phyloP scores from a whole-genome alignment of 2,888 invertebrate genomes.

The Scaptomyza parva region DNA sequence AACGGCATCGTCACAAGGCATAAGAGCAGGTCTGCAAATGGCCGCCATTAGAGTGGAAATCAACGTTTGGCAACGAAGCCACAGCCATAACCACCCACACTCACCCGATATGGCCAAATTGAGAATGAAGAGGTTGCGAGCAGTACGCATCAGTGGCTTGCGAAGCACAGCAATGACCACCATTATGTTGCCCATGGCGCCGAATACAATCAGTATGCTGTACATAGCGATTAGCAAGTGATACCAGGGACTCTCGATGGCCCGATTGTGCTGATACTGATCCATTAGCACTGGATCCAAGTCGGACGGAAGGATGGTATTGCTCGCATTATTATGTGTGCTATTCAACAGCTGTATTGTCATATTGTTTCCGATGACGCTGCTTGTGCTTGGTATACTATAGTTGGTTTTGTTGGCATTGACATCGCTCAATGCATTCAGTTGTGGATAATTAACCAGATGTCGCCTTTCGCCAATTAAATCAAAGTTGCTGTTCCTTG shows the following conservation, averaged over 20 bases:
- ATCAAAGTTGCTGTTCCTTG: conserved; percentile 47
- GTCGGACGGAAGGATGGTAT: conserved; percentile 25
- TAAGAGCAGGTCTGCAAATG: conserved; percentile 89
- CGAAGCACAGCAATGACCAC: conserved; percentile 92
- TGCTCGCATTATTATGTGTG: conserved; percentile 35
- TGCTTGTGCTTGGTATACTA: conserved; percentile 12
- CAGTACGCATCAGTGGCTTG: conserved; percentile 95
- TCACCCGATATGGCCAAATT: conserved; percentile 92
- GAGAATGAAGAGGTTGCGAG: conserved; percentile 96
- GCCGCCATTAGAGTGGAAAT: conserved; percentile 24
- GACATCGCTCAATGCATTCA: conserved; percentile 17
- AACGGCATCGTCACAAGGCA: conserved; percentile 96
- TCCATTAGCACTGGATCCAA: conserved; percentile 83
- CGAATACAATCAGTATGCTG: conserved; percentile 91
- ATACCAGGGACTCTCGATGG: conserved; percentile 89
- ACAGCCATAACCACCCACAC: conserved; percentile 23
- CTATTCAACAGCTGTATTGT: conserved; percentile 31
- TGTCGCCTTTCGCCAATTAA: conserved; percentile 44
- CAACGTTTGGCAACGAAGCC: background rate
- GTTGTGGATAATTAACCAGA: conserved; percentile 30
- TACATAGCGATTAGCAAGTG: conserved; percentile 89
- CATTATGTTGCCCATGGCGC: conserved; percentile 93
- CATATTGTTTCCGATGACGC: conserved; percentile 25
- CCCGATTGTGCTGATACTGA: conserved; percentile 89
- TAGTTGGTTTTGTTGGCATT: conserved; percentile 8